phyloP scores from a whole-genome alignment of 2,113 vertebrate genomes.

The Elgaria multicarinata region DNA sequence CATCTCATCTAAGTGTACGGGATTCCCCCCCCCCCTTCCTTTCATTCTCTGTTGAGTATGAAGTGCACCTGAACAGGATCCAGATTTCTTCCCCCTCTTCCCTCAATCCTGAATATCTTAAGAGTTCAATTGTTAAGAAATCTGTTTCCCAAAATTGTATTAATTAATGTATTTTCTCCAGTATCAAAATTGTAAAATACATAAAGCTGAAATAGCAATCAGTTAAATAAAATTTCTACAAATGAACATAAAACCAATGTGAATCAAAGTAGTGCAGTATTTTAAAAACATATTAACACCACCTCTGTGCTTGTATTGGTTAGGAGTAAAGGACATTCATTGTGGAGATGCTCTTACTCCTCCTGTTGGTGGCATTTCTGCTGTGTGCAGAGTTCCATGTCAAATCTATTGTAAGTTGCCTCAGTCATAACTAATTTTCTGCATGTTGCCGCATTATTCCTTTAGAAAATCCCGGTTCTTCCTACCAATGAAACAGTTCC shows the following conservation, averaged over 20 bases:
- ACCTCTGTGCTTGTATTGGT: conserved; percentile 68
- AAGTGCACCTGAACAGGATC: conserved; percentile 70
- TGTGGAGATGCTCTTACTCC: conserved; percentile 73
- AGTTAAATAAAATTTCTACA: conserved; percentile 30
- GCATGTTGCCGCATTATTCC: conserved; percentile 34
- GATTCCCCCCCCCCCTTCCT: conserved; percentile 47
- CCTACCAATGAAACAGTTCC: conserved; percentile 61
- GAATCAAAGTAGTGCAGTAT: not conserved
- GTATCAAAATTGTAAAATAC: conserved; percentile 32
- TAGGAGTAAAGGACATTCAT: conserved; percentile 75
- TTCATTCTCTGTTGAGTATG: conserved; percentile 40
- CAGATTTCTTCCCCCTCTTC: conserved; percentile 41
- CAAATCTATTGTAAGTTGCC: conserved; percentile 84
- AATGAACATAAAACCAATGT: not conserved
- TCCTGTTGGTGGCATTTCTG: conserved; percentile 72
- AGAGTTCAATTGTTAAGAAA: conserved; percentile 43
- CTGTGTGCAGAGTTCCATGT: conserved; percentile 82
- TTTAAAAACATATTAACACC: conserved; percentile 49
- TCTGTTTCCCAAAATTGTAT: not conserved
- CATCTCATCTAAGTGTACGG: conserved; percentile 36
- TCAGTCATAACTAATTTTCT: conserved; percentile 57
- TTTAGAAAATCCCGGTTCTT: conserved; percentile 30
- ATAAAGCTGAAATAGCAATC: conserved; percentile 31
- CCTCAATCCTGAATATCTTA: conserved; percentile 6
- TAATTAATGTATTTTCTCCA: not conserved